These are phyloP conservation scores for Pagetopsis macropterus DNA, from an alignment of 2,797 vertebrate genomes.

Conservation along the genomic window DNA sequence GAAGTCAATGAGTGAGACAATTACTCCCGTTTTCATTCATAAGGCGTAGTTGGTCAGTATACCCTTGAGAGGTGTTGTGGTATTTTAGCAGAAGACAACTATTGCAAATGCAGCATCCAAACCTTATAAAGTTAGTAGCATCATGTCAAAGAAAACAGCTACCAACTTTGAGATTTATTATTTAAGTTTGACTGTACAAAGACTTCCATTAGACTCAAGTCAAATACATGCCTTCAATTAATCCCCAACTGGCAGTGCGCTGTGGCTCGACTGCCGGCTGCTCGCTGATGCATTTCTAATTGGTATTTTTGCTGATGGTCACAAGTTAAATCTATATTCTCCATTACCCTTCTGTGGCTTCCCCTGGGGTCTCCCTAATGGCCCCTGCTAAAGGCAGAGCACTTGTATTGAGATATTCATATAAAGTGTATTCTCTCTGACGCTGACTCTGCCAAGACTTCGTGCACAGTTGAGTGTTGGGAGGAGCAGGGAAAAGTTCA, in stretches of 20 bases:
- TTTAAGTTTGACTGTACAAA: constrained; percentile 26
- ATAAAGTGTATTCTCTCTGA: constrained; percentile 56
- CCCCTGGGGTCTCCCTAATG: constrained; percentile 74
- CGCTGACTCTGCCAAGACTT: constrained; percentile 40
- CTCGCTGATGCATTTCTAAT: constrained; percentile 81
- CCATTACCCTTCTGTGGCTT: constrained; percentile 72
- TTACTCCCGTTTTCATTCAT: neutral
- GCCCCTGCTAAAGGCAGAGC: constrained; percentile 67
- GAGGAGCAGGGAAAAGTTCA: constrained; percentile 59
- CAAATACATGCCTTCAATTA: constrained; percentile 59
- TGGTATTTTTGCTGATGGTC: constrained; percentile 83
- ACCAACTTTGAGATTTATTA: constrained; percentile 10
- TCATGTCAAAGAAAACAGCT: constrained; percentile 1
- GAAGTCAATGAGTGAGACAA: neutral
- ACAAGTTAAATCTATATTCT: constrained; percentile 81
- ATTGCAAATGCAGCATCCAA: neutral
- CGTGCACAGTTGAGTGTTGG: constrained; percentile 22
- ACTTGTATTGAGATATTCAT: constrained; percentile 65
- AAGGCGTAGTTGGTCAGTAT: neutral
- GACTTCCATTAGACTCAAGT: constrained; percentile 50
- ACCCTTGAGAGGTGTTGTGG: neutral
- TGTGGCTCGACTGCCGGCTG: constrained; percentile 55
- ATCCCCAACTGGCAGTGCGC: constrained; percentile 57
- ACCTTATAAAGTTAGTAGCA: constrained; percentile 12
- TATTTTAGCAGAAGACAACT: neutral